Percentiles rank a stretch among this genome's conserved stretches.
These are phyloP conservation scores for Propithecus coquereli DNA, from an alignment of 2,113 vertebrate genomes.

Conservation along the genomic window DNA sequence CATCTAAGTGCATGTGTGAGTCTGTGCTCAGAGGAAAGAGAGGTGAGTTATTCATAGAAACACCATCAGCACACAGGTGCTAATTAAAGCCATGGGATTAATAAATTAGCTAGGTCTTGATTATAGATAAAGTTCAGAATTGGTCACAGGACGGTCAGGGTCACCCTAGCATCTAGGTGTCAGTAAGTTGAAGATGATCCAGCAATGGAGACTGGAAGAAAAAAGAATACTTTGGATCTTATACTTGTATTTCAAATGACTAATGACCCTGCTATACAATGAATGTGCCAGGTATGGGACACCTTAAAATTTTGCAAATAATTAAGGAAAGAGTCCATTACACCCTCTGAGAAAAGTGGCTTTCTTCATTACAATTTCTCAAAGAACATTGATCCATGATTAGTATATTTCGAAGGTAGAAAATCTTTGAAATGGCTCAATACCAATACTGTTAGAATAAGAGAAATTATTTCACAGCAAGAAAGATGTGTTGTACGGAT, in stretches of 20 bases:
- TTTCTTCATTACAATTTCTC: background rate
- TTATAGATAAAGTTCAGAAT: background rate
- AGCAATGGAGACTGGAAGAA: background rate
- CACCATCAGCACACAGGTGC: background rate
- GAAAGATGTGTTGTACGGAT: background rate
- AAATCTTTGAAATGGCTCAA: background rate
- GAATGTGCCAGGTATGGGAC: background rate
- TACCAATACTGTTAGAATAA: background rate
- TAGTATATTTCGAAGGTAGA: conserved; percentile 10
- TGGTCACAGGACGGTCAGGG: too few species aligned
- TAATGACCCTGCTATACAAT: background rate
- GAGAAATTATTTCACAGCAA: background rate
- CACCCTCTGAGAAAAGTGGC: background rate
- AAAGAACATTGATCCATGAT: background rate
- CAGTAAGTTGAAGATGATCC: background rate
- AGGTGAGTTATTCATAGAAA: background rate
- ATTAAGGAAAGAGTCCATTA: background rate
- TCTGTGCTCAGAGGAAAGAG: background rate
- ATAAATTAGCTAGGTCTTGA: background rate
- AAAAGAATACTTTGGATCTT: background rate
- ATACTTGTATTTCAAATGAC: background rate
- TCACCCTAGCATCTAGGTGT: background rate
- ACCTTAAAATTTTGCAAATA: background rate
- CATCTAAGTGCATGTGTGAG: background rate
- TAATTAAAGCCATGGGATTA: background rate